Conservation (phyloP, 2,888 invertebrate species). For the Scaptomyza reducta region DNA sequence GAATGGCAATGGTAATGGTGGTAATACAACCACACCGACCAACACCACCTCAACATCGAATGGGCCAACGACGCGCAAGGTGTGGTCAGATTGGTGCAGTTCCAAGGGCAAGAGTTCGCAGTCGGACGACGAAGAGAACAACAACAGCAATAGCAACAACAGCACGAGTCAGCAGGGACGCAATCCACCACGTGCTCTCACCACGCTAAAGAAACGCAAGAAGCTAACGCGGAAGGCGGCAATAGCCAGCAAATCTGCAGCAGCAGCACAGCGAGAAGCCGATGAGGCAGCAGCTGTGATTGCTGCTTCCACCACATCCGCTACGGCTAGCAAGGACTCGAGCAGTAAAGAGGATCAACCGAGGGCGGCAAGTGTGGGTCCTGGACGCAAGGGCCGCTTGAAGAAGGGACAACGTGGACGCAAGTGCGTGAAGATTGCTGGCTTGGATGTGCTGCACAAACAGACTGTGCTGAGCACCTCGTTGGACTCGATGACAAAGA, state of each 20-base stretch:
- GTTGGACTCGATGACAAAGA: conserved; percentile 89
- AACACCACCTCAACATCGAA: conserved; percentile 63
- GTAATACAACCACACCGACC: conserved; percentile 58
- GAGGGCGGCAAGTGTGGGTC: conserved; percentile 62
- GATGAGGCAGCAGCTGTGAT: conserved; percentile 83
- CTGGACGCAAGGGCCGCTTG: conserved; percentile 86
- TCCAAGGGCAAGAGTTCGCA: conserved; percentile 87
- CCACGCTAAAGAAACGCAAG: conserved; percentile 83
- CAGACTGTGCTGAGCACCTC: conserved; percentile 95
- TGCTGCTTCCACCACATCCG: conserved; percentile 76
- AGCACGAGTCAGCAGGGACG: conserved; percentile 66
- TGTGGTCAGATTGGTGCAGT: conserved; percentile 90
- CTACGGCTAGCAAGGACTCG: conserved; percentile 73
- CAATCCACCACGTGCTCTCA: conserved; percentile 64
- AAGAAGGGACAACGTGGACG: conserved; percentile 87
- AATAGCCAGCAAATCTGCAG: conserved; percentile 81
- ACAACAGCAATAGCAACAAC: conserved; percentile 81
- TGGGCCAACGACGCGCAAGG: conserved; percentile 89
- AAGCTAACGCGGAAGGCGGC: conserved; percentile 84
- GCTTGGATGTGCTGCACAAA: conserved; percentile 94
- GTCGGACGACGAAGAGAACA: conserved; percentile 86
- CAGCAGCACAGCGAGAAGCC: conserved; percentile 81
- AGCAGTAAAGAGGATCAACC: conserved; percentile 84
- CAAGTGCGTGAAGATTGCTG: conserved; percentile 91
- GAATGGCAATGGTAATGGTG: conserved; percentile 64